phyloP scores from a whole-genome alignment of 2,113 vertebrate species.

The Tonatia bakeri region DNA sequence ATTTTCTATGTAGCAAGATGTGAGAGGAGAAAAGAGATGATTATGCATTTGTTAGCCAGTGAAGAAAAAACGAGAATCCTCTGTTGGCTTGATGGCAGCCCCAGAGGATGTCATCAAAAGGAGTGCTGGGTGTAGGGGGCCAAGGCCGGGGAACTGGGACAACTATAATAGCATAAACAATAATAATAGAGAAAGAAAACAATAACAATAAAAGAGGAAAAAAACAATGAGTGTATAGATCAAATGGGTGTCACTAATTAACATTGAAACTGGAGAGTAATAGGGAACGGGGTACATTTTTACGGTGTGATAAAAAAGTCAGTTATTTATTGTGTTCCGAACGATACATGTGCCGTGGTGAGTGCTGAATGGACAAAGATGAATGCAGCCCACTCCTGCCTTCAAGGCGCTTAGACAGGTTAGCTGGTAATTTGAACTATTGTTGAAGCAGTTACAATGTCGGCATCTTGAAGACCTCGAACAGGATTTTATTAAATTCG shows the following conservation, averaged over 20 bases:
- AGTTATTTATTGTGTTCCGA: neutral
- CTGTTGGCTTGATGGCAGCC: accelerated
- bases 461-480: constrained; percentile 35
- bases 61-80: neutral
- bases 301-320: neutral
- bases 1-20: neutral
- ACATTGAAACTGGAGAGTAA: neutral
- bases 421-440: constrained; percentile 44
- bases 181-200: neutral
- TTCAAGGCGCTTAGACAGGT: constrained; percentile 61
- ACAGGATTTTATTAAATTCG: constrained; percentile 64
- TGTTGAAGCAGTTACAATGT: neutral
- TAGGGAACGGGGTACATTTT: neutral
- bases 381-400: constrained; percentile 18
- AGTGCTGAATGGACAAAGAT: neutral
- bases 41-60: neutral
- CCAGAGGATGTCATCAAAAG: neutral
- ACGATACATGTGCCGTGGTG: neutral
- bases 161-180: too few species aligned
- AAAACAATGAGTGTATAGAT: neutral
- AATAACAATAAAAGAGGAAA: neutral
- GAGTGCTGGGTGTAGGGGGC: too few species aligned
- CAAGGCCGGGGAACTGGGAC: too few species aligned
- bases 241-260: neutral
- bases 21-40: neutral